These are phyloP conservation scores for Hyperoplus immaculatus DNA, from an alignment of 2,797 vertebrate species.

Conservation along the genomic window DNA sequence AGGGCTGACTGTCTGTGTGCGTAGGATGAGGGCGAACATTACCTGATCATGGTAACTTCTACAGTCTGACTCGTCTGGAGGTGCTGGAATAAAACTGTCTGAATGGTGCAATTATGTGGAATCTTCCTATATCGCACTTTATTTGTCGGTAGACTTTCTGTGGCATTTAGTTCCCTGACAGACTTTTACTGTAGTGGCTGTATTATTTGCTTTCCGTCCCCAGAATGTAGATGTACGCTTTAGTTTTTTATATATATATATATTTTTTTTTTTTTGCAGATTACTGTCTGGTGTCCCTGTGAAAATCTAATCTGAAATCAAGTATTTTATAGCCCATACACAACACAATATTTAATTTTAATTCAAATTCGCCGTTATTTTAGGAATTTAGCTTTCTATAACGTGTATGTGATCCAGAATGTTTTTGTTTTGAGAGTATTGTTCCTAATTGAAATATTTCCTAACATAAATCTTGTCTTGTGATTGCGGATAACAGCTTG, in stretches of 20 bases:
- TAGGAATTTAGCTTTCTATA: not conserved
- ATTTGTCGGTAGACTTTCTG: not conserved
- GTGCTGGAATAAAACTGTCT: slow-evolving; percentile 33
- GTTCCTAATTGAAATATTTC: not conserved
- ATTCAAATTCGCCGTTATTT: not conserved
- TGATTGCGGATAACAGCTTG: not conserved
- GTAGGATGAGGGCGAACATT: slow-evolving; percentile 47
- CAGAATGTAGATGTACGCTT: not conserved
- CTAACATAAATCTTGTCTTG: not conserved
- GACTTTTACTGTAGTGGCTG: slow-evolving; percentile 6
- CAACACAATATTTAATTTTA: not conserved
- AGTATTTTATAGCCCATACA: not conserved
- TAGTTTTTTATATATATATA: not conserved
- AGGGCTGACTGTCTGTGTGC: slow-evolving; percentile 55
- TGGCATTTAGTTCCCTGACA: not conserved
- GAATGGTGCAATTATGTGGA: slow-evolving; percentile 4
- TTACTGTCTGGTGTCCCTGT: not conserved
- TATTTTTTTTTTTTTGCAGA: not conserved
- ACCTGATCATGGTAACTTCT: slow-evolving; percentile 30
- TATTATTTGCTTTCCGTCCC: not conserved
- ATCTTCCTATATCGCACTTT: not conserved
- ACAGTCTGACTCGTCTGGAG: slow-evolving; percentile 32
- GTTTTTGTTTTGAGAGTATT: not conserved
- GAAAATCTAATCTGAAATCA: not conserved
- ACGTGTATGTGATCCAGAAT: not conserved